Percentiles rank a stretch among this genome's conserved stretches.
phyloP scores from a whole-genome alignment of 2,113 vertebrate species.

The Microtus montanus region DNA sequence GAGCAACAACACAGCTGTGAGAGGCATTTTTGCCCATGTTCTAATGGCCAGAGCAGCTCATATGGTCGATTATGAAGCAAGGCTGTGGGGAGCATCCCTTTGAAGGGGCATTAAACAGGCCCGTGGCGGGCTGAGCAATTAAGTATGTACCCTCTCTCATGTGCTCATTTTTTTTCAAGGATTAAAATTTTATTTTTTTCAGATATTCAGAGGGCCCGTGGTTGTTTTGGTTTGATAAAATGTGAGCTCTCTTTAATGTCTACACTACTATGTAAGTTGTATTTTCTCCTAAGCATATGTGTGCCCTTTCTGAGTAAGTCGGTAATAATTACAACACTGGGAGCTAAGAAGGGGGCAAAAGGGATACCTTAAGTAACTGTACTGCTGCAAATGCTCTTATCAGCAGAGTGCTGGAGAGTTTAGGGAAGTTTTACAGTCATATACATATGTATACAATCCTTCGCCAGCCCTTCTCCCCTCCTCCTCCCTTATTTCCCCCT shows the following conservation, averaged over 20 bases:
- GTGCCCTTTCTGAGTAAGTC: not conserved
- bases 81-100: too few relatives aligned
- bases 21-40: not conserved
- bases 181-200: slow-evolving; percentile 36
- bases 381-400: not conserved
- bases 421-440: not conserved
- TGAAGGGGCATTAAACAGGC: not conserved
- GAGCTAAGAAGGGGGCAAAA: not conserved
- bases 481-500: too few relatives aligned
- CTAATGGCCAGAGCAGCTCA: not conserved
- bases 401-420: not conserved
- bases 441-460: too few relatives aligned
- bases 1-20: not conserved
- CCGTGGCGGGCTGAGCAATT: not conserved
- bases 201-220: not conserved
- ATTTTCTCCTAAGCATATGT: not conserved
- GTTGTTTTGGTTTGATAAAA: slow-evolving; percentile 18
- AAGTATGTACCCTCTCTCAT: not conserved
- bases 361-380: not conserved
- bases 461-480: too few relatives aligned
- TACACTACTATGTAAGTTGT: not conserved
- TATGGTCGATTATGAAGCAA: not conserved
- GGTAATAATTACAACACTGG: not conserved
- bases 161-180: not conserved
- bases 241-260: not conserved